Base-by-base conservation (phyloP, 1,140 invertebrate species). In the Leptopilina boulardi region DNA sequence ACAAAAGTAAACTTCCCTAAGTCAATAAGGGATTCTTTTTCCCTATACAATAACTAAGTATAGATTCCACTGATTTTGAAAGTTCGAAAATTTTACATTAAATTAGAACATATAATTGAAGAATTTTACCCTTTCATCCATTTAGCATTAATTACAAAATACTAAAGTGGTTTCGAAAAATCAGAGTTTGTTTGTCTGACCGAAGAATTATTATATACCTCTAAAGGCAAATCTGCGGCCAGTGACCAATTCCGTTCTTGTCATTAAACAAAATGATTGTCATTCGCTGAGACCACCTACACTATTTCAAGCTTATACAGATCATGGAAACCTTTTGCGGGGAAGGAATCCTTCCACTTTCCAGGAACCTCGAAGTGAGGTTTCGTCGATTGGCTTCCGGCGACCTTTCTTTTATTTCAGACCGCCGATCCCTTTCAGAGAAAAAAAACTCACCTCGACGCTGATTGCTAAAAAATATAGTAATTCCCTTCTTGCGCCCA, bases 181-280 rank as follows among this genome's bases (percentile, higher is more conserved):
- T 38, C 34, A 38, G 34, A 38, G 34, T 38, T 38, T 38, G 5
- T 38, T 4, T 9, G 34, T 38, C 34, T 38, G 34, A 38, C 34
- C 34, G 8, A 38, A 38, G 9, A 6, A 38, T 4, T 38, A 30
- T 38, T 8, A 8, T 38, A n/a, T 18, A 4, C 18, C 21, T 21
- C 18, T 6, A 8, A 18, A 54, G n/a, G 21, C 18, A 18, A 87
- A 87, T 87, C 83, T 83, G 74, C 79, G 81, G 71, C 59, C 70
- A 66, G 78, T 70, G 74, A 79, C 59, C 77, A 73, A 75, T 54
- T 41, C 75, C 73, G 78, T 75, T 83, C 82, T 85, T 82, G 83
- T 87, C 86, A 88, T 87, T 88, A 88, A 86, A 77, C 85, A 83
- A 78, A 85, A 87, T 88, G 87, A 88, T 88, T 87, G 80, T 81